Conservation (phyloP, 2,113 vertebrate species). For the Osmerus mordax region DNA sequence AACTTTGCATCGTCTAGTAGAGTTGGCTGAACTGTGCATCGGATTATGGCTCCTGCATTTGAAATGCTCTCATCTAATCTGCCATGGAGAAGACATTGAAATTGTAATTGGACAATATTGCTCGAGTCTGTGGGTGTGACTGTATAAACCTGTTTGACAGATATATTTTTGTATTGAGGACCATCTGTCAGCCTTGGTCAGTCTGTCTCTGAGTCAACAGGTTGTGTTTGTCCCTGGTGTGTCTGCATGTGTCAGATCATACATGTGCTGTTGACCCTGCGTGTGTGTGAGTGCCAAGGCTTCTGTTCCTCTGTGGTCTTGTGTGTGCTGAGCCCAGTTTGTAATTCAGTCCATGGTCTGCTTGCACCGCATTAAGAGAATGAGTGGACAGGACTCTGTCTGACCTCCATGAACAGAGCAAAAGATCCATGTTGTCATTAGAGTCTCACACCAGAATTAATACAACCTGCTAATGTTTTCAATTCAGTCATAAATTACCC, state of each 20-base stretch:
- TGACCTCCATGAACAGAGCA: conserved; percentile 36
- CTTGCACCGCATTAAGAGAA: conserved; percentile 37
- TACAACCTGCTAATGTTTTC: conserved; percentile 37
- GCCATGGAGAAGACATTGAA: background rate
- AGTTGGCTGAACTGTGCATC: background rate
- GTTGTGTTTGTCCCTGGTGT: background rate
- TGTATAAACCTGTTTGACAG: background rate
- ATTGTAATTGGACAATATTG: background rate
- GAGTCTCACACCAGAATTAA: conserved; percentile 25
- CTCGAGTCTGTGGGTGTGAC: background rate
- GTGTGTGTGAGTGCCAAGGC: background rate
- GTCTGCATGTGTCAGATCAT: conserved; percentile 4
- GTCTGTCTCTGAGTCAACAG: background rate
- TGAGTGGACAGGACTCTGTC: conserved; percentile 28
- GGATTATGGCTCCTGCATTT: background rate
- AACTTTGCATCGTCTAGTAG: background rate
- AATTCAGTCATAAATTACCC: conserved; percentile 32
- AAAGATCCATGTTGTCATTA: conserved; percentile 38
- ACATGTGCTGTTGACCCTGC: background rate
- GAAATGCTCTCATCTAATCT: background rate
- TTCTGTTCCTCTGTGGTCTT: conserved; percentile 7
- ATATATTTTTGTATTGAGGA: background rate
- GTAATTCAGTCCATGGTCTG: conserved; percentile 33
- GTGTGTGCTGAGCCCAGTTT: background rate
- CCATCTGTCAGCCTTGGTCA: background rate